These are phyloP conservation scores for Periophthalmus modestus DNA, from an alignment of 2,113 vertebrate species.

Conservation along the genomic window DNA sequence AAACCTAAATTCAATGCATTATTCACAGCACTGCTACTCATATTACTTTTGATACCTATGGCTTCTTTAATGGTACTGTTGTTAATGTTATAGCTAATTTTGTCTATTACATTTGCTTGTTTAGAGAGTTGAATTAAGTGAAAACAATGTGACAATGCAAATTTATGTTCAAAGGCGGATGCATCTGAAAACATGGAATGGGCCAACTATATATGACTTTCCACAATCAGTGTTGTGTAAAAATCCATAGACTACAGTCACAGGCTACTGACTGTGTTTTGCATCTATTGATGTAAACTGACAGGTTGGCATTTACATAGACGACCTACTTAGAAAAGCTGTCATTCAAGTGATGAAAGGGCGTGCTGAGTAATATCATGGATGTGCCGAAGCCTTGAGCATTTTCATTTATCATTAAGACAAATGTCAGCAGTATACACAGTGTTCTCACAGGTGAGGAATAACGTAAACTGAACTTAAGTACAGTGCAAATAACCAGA, in stretches of 20 bases:
- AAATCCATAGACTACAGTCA: constrained; percentile 45
- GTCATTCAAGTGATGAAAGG: constrained; percentile 64
- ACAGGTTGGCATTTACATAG: constrained; percentile 75
- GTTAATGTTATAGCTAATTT: background rate
- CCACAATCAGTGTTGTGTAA: constrained; percentile 16
- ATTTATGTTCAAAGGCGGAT: background rate
- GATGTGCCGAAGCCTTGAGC: constrained; percentile 48
- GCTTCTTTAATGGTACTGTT: background rate
- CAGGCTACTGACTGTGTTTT: constrained; percentile 55
- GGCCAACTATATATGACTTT: constrained; percentile 8
- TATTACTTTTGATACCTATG: background rate
- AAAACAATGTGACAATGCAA: background rate
- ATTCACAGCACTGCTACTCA: background rate
- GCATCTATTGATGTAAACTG: constrained; percentile 66
- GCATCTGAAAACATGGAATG: constrained; percentile 3
- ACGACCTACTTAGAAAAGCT: constrained; percentile 70
- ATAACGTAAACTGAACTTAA: background rate
- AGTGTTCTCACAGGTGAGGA: background rate
- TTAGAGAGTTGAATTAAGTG: background rate
- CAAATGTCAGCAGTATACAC: constrained; percentile 14
- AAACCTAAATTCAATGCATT: background rate
- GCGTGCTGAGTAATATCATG: constrained; percentile 54
- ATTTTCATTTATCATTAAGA: constrained; percentile 28
- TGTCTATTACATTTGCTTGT: background rate
- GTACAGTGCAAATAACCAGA: background rate